Conservation (phyloP, 2,888 invertebrate genomes). For the Heliothis peltigera region DNA sequence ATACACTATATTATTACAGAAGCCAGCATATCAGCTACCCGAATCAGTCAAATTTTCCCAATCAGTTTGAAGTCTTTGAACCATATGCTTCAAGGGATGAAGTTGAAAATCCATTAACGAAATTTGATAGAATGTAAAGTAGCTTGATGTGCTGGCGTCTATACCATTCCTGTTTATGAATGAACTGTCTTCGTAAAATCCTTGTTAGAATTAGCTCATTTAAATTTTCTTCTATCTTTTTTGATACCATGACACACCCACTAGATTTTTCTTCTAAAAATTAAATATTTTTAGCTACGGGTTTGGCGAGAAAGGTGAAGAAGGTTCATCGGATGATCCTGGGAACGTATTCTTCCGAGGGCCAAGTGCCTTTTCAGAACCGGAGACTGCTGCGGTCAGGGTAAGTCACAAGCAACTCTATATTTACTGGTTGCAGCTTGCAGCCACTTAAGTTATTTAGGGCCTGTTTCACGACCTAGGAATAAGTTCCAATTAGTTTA, state of each 20-base stretch:
- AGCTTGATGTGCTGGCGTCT: too few species aligned
- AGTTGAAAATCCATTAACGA: too few species aligned
- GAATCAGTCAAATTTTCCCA: too few species aligned
- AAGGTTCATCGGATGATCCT: conserved; percentile 95
- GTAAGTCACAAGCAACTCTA: conserved; percentile 60
- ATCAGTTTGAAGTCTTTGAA: too few species aligned
- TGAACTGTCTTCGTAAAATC: background rate
- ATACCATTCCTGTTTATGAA: too few species aligned
- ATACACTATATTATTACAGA: too few species aligned
- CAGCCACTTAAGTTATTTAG: background rate
- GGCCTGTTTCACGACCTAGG: too few species aligned
- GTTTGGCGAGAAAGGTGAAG: conserved; percentile 96
- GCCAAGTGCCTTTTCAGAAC: conserved; percentile 95
- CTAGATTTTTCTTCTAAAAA: background rate
- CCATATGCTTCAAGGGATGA: too few species aligned
- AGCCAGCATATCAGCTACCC: too few species aligned
- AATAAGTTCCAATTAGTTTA: too few species aligned
- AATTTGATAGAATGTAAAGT: too few species aligned
- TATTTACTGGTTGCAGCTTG: background rate
- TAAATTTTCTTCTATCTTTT: background rate
- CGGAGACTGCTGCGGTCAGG: conserved; percentile 93
- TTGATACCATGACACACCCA: background rate
- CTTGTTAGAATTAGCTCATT: background rate
- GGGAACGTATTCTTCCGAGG: conserved; percentile 96
- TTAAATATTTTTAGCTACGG: conserved; percentile 88